Evolutionary conservation across 2,888 invertebrate genomes (phyloP), one percentile per base, ranked within the genome.

Genomic region (Lochmaea capreae): DNA sequence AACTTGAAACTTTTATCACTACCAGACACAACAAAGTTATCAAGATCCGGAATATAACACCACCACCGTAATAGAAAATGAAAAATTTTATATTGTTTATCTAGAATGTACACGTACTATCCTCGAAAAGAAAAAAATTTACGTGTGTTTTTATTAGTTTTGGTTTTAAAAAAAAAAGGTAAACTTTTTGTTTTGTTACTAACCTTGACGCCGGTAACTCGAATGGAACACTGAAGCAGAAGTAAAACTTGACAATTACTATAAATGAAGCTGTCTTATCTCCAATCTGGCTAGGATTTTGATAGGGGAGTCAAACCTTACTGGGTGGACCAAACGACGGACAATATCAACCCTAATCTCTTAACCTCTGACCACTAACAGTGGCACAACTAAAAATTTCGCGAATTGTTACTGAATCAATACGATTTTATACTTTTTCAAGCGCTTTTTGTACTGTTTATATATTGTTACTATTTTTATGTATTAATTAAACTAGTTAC

Each of bases 141-240:
- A 68, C 65, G 67, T 69, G 70, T 74, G 75, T 69, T 75, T 77
- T 77, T 63, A 59, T 67, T 72, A 65, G 58, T 33, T 72, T 72
- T 63, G 59, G 43, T 43, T 58, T 42, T 16, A 52, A 54, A 49
- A 49, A 54, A 69, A 73, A 74, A 76, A 73, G 65, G 65, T 58
- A 54, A 33, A 57, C 75, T 75, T 77, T 76, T 74, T 75, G 65
- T 75, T 76, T 65, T 65, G 57, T 66, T 69, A 74, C 77, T 79
- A 76, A 79, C 79, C 79, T 79, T 79, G 79, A 72, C 76, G 76
- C 65, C 72, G 72, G 63, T 77, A 73, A 74, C 72, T 74, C 67
- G 73, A 70, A 75, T 57, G 76, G 73, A 73, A 74, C 54, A 78
- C 78, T 76, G 76, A 74, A 76, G 75, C 72, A 68, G 76, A 74